These are phyloP conservation scores for Uropsilus gracilis DNA, from an alignment of 2,113 vertebrate species.

Conservation along the genomic window DNA sequence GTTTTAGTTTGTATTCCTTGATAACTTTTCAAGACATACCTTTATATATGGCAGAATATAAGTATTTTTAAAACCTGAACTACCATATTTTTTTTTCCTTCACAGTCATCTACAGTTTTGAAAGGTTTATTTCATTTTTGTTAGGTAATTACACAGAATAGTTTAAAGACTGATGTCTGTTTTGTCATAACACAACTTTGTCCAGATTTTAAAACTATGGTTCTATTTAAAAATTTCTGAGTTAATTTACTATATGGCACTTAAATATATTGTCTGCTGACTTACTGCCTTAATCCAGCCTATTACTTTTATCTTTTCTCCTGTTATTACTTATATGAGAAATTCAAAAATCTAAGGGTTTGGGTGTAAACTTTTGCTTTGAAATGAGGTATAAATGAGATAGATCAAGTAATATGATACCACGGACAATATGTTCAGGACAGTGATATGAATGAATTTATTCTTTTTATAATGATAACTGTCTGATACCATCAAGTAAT, in stretches of 20 bases:
- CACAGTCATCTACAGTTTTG: slow-evolving; percentile 13
- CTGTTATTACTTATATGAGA: slow-evolving; percentile 24
- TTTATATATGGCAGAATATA: slow-evolving; percentile 17
- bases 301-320: neutral
- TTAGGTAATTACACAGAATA: neutral
- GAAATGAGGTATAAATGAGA: neutral
- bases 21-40: neutral
- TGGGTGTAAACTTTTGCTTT: neutral
- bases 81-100: neutral
- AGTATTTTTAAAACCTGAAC: slow-evolving; percentile 30
- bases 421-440: neutral
- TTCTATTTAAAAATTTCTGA: neutral
- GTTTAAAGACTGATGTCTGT: neutral
- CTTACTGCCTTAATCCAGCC: neutral
- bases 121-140: neutral
- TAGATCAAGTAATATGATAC: neutral
- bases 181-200: neutral
- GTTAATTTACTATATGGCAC: slow-evolving; percentile 7
- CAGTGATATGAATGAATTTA: neutral
- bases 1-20: neutral
- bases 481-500: neutral
- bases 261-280: neutral
- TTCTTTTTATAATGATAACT: neutral
- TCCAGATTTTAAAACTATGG: neutral
- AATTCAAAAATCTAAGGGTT: neutral